Percentiles rank a stretch among this genome's conserved stretches.
Evolutionary conservation across 1,140 invertebrate species (phyloP).

Genomic region (Cotesia typhae): DNA sequence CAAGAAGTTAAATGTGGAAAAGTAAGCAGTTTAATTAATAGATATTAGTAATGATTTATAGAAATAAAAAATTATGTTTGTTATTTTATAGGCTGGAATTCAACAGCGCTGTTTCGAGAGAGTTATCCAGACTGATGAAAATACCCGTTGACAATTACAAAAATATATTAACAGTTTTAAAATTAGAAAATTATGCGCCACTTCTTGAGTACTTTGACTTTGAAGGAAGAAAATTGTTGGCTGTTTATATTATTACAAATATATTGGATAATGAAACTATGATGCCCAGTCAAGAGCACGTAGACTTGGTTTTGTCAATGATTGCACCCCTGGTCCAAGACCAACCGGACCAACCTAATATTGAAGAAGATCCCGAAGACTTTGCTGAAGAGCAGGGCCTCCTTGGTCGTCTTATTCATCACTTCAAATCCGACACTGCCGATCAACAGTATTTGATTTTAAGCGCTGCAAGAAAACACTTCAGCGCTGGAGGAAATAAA

Average conservation of each 20-base stretch:
- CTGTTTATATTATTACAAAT: constrained; percentile 87
- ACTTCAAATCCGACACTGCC: constrained; percentile 83
- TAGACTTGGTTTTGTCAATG: constrained; percentile 81
- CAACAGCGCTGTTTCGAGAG: constrained; percentile 86
- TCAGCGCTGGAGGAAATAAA: constrained; percentile 86
- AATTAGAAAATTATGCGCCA: constrained; percentile 84
- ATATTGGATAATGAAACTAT: constrained; percentile 88
- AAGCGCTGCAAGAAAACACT: constrained; percentile 87
- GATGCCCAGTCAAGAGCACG: constrained; percentile 88
- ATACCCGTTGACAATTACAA: constrained; percentile 96
- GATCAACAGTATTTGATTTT: constrained; percentile 95
- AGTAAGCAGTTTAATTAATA: constrained; percentile 65
- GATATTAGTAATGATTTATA: constrained; percentile 2
- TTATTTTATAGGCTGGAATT: constrained; percentile 72
- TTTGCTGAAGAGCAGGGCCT: constrained; percentile 97
- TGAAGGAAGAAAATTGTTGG: constrained; percentile 85
- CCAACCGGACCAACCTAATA: constrained; percentile 78
- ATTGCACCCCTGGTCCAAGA: constrained; percentile 88
- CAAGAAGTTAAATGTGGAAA: constrained; percentile 78
- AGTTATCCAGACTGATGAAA: constrained; percentile 91
- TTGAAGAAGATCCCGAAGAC: constrained; percentile 87
- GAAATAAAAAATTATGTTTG: constrained; percentile 36
- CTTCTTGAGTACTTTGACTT: constrained; percentile 91
- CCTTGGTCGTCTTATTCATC: constrained; percentile 88
- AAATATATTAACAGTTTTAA: constrained; percentile 86